Evolutionary conservation across 2,888 invertebrate genomes (phyloP).

Genomic region (Ormyrus pomaceus): DNA sequence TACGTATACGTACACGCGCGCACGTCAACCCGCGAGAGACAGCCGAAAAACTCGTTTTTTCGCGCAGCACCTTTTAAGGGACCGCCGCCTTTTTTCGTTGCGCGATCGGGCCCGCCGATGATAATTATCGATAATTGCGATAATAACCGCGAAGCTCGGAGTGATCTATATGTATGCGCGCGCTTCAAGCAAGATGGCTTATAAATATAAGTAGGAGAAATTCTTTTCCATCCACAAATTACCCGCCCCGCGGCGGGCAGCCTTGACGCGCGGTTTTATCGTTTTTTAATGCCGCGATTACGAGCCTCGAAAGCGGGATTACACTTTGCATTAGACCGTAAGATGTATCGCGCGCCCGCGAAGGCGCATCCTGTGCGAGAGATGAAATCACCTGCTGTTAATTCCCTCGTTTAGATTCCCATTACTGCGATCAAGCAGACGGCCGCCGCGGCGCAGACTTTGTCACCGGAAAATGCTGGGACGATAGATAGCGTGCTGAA

Average conservation of each 20-base stretch:
- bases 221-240: neutral
- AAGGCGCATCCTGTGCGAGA: constrained; percentile 3
- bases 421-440: constrained; percentile 69
- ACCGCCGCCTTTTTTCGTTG: constrained; percentile 1
- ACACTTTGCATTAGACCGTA: neutral
- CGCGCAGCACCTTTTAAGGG: constrained; percentile 21
- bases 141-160: constrained; percentile 14
- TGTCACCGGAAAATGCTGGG: constrained; percentile 65
- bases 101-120: neutral
- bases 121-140: constrained; percentile 41
- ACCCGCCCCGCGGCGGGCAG: neutral
- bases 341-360: constrained; percentile 3
- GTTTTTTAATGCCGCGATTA: constrained; percentile 36
- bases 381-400: constrained; percentile 16
- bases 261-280: constrained; percentile 15
- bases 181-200: neutral
- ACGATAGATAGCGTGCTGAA: constrained; percentile 67
- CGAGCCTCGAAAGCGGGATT: neutral
- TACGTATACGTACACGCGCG: neutral
- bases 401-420: constrained; percentile 65
- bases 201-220: constrained; percentile 22
- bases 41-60: constrained; percentile 30
- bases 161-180: neutral
- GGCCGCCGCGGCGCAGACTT: constrained; percentile 65
- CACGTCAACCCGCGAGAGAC: too few species aligned